Evolutionary conservation across 2,888 invertebrate genomes (phyloP).

Genomic region (Oasisia sp.): DNA sequence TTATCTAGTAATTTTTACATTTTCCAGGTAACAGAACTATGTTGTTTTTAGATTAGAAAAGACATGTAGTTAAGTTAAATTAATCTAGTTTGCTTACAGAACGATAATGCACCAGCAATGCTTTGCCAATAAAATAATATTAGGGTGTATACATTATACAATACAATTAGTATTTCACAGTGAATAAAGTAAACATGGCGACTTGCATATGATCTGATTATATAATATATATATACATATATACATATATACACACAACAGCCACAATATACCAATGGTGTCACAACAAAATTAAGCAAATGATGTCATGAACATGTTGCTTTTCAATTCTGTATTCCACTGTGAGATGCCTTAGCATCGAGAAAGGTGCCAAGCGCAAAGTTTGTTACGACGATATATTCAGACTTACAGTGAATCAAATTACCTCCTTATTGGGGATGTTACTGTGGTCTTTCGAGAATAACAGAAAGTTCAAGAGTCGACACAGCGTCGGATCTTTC

Average conservation of each 20-base stretch:
- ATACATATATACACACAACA: too few relatives aligned
- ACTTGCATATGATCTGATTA: not conserved
- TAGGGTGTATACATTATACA: too few relatives aligned
- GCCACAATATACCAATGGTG: not conserved
- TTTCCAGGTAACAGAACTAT: not conserved
- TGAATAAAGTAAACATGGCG: not conserved
- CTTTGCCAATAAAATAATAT: too few relatives aligned
- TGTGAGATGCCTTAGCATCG: too few relatives aligned
- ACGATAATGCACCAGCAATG: too few relatives aligned
- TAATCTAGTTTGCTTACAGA: too few relatives aligned
- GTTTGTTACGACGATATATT: too few relatives aligned
- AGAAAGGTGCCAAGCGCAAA: too few relatives aligned
- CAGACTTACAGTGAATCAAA: not conserved
- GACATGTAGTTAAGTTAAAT: not conserved
- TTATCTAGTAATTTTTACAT: not conserved
- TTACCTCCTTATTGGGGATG: not conserved
- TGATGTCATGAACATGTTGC: too few relatives aligned
- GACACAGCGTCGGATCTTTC: constrained; percentile 33
- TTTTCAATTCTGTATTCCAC: too few relatives aligned
- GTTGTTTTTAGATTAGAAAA: not conserved
- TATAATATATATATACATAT: too few relatives aligned
- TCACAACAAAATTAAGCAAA: not conserved
- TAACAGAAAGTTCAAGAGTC: not conserved
- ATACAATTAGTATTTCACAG: too few relatives aligned
- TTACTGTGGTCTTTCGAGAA: constrained; percentile 12